Base-by-base conservation (phyloP, 2,797 vertebrate genomes). In the Harpagifer antarcticus region DNA sequence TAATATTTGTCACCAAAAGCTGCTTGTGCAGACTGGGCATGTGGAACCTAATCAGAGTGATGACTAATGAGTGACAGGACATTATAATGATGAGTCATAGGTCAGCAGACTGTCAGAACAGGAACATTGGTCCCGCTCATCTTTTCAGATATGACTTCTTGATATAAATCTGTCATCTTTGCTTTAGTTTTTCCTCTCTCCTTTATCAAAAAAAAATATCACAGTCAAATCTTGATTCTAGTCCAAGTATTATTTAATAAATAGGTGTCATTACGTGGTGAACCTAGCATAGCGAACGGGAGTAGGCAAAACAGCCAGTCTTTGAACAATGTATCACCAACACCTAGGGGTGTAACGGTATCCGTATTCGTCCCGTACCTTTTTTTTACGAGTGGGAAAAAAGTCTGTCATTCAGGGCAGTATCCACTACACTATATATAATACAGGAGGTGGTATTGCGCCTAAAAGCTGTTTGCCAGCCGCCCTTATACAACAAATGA, bases 51-150 rank as follows among this genome's bases (percentile, higher is more conserved):
- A 27, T 7, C 20, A 9, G 11, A 60, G 17, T 1, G 0, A 56
- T 70, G 67, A 65, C 20, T 54, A 48, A 65, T 55, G 59, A 44
- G 33, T 40, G 48, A 54, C 40, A 42, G 48, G 23, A 27, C 19
- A 14, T 45, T 7, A 15, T 47, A 8, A 62, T 47, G n/a, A 61
- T 68, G 23, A 50, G 20, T 57, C 56, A 52, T 45, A 72, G 57
- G 55, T 61, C 68, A 66, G 3, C 48, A 47, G 5, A 19, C 47
- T 54, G 23, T 42, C 31, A 66, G 42, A 54, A 47, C 16, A 13
- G 33, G 13, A 8, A 48, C 50, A 49, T 50, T 31, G 15, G 47
- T 59, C 43, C 27, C 27, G 27, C 0, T 61, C 20, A 48, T 27
- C 27, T 19, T 47, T 61, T 16, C 12, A n/a, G 6, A 20, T 14